These are phyloP conservation scores for Apotomis capreana DNA, from an alignment of 2,888 invertebrate genomes.

Conservation along the genomic window DNA sequence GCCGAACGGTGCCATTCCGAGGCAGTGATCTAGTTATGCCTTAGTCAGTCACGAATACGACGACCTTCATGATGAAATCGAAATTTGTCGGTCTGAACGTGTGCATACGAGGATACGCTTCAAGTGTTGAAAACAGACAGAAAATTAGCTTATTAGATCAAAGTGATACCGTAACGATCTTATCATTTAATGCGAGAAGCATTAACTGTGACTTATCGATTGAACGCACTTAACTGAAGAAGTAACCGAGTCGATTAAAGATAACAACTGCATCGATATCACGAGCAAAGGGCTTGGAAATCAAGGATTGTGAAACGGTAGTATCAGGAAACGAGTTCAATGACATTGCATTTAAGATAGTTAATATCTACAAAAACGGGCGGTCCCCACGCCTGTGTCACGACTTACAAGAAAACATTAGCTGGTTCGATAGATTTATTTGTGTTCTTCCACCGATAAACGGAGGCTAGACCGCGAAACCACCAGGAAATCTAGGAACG, in stretches of 20 bases:
- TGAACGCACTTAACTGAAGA: constrained; percentile 23
- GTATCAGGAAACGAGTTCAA: constrained; percentile 51
- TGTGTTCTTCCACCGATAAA: constrained; percentile 75
- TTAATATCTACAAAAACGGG: constrained; percentile 60
- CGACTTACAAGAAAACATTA: constrained; percentile 73
- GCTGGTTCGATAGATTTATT: constrained; percentile 72
- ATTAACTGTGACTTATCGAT: constrained; percentile 41
- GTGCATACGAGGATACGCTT: constrained; percentile 44
- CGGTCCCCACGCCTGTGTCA: constrained; percentile 70
- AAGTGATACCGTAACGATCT: constrained; percentile 41
- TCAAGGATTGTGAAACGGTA: constrained; percentile 28
- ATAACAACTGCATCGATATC: constrained; percentile 28
- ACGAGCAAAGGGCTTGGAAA: constrained; percentile 22
- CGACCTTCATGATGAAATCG: constrained; percentile 75
- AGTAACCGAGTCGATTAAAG: constrained; percentile 3
- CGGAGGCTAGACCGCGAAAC: constrained; percentile 76
- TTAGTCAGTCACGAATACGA: constrained; percentile 62
- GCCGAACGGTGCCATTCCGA: constrained; percentile 66
- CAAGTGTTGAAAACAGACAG: constrained; percentile 39
- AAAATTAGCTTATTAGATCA: constrained; percentile 42
- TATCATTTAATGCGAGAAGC: constrained; percentile 44
- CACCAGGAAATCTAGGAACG: constrained; percentile 74
- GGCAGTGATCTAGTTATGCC: constrained; percentile 72
- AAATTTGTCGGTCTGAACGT: constrained; percentile 61
- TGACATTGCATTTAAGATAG: constrained; percentile 59